phyloP scores from a whole-genome alignment of 2,888 invertebrate genomes.

The Pharmacophagus antenor region DNA sequence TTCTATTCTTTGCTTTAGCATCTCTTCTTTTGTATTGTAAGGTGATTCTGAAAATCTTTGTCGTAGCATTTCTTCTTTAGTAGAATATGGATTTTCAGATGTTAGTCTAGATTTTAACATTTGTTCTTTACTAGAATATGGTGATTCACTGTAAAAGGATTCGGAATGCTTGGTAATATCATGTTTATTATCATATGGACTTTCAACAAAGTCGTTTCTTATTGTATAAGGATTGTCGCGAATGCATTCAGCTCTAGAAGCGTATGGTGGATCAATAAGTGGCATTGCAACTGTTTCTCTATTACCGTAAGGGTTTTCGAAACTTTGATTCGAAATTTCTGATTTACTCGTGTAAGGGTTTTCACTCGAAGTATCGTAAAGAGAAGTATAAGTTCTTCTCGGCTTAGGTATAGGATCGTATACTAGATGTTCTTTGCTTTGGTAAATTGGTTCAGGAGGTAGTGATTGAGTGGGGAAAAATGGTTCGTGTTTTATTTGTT shows the following conservation, averaged over 20 bases:
- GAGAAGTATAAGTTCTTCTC: constrained; percentile 71
- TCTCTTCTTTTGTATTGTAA: constrained; percentile 74
- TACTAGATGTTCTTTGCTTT: constrained; percentile 74
- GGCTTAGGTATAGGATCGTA: constrained; percentile 78
- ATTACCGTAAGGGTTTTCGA: constrained; percentile 70
- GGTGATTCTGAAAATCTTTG: constrained; percentile 77
- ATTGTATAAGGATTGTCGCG: constrained; percentile 46
- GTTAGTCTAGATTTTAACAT: constrained; percentile 63
- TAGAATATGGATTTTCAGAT: constrained; percentile 68
- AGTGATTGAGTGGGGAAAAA: constrained; percentile 75
- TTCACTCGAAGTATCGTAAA: constrained; percentile 71
- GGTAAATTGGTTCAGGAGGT: constrained; percentile 78
- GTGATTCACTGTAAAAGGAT: constrained; percentile 63
- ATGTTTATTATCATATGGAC: constrained; percentile 42
- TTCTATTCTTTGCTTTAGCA: constrained; percentile 71
- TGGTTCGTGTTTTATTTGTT: constrained; percentile 74
- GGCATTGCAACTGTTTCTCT: constrained; percentile 66
- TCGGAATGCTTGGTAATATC: constrained; percentile 59
- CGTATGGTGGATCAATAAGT: constrained; percentile 62
- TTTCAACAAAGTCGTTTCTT: constrained; percentile 43
- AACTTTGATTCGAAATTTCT: constrained; percentile 69
- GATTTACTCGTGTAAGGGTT: constrained; percentile 68
- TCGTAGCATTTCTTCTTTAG: constrained; percentile 77
- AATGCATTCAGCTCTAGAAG: constrained; percentile 50
- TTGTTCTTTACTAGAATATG: constrained; percentile 74